Evolutionary conservation across 2,113 vertebrate genomes (phyloP).

Genomic region (Cichladusa arquata): DNA sequence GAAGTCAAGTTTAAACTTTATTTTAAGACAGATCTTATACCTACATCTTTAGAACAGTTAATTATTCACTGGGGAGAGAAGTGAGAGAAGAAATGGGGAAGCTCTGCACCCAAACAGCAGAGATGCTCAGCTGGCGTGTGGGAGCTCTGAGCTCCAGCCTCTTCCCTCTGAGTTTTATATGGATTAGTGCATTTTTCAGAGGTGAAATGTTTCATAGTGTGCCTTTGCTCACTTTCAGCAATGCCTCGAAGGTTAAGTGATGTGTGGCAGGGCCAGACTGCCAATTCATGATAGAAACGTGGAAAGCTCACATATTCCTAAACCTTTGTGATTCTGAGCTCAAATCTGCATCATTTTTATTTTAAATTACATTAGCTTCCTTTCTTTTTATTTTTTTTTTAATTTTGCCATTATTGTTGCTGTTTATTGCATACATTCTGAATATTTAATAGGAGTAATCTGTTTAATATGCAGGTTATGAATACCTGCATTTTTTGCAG

Average conservation of each 20-base stretch:
- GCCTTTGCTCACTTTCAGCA: neutral
- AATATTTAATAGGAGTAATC: neutral
- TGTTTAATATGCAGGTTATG: neutral
- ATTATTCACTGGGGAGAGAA: slow-evolving; percentile 16
- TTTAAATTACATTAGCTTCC: neutral
- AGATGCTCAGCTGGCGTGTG: neutral
- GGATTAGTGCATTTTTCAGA: neutral
- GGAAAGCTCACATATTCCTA: neutral
- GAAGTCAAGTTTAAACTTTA: neutral
- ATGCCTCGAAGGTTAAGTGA: neutral
- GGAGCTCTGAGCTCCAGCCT: neutral
- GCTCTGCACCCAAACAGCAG: neutral
- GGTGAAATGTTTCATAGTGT: neutral
- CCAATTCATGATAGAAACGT: neutral
- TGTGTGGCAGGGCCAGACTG: neutral
- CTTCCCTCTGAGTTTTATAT: neutral
- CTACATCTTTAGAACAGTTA: neutral
- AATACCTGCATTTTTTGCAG: neutral
- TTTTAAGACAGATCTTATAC: neutral
- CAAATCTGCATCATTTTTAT: neutral
- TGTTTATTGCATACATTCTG: neutral
- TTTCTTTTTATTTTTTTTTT: neutral
- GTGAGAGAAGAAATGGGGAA: neutral
- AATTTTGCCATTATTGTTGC: neutral
- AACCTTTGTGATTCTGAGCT: neutral